Evolutionary conservation across 2,113 vertebrate species (phyloP).

Genomic region (Rhinoptilus africanus): DNA sequence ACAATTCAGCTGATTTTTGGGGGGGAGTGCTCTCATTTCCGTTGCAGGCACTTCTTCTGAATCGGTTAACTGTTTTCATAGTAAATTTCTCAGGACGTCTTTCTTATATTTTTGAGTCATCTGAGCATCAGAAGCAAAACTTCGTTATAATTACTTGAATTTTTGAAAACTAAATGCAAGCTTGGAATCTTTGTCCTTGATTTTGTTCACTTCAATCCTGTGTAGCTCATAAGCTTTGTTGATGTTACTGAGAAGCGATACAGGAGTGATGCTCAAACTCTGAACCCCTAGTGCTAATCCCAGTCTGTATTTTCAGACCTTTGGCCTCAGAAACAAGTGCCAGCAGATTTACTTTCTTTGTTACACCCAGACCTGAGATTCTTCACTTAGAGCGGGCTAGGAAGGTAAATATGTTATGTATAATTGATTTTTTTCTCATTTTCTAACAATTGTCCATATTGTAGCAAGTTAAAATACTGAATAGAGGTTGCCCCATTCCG

Average conservation of each 20-base stretch:
- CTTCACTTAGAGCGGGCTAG: neutral
- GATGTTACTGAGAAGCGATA: neutral
- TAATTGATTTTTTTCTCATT: neutral
- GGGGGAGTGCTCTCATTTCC: neutral
- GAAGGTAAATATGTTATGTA: neutral
- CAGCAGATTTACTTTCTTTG: neutral
- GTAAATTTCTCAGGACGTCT: neutral
- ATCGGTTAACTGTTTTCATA: neutral
- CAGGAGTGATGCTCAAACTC: rapidly evolving
- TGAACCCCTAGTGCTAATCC: neutral
- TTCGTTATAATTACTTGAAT: neutral
- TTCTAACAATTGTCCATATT: neutral
- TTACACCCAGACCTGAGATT: neutral
- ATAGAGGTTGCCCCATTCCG: neutral
- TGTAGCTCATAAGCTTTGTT: neutral
- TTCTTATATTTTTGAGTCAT: neutral
- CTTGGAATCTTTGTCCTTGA: neutral
- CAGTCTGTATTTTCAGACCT: neutral
- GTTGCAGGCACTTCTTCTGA: neutral
- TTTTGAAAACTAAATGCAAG: neutral
- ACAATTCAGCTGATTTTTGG: rapidly evolving
- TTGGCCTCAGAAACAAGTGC: neutral
- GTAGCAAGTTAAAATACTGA: neutral
- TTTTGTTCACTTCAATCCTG: neutral
- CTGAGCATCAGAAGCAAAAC: neutral